Percentiles rank a stretch among this genome's conserved stretches.
phyloP scores from a whole-genome alignment of 1,140 invertebrate genomes.

The Palaemon carinicauda region DNA sequence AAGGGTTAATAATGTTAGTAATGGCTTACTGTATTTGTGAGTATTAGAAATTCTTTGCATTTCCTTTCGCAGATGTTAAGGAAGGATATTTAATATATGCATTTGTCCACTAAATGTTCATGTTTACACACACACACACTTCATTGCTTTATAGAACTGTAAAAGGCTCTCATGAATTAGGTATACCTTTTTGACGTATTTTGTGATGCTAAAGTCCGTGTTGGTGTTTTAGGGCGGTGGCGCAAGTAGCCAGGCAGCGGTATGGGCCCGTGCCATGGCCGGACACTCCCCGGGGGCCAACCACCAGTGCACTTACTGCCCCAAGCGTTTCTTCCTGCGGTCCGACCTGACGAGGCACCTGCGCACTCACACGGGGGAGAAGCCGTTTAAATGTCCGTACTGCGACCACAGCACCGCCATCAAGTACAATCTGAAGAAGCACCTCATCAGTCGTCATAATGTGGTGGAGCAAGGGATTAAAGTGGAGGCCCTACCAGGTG shows the following conservation, averaged over 20 bases:
- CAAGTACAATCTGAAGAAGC: slow-evolving; percentile 54
- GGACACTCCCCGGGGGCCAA: slow-evolving; percentile 47
- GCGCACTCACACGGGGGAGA: slow-evolving; percentile 48
- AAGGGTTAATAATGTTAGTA: too few species aligned
- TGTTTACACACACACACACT: too few species aligned
- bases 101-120: too few species aligned
- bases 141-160: neutral
- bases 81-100: too few species aligned
- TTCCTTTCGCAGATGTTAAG: too few species aligned
- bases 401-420: slow-evolving; percentile 51
- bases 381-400: slow-evolving; percentile 50
- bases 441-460: slow-evolving; percentile 51
- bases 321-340: slow-evolving; percentile 48
- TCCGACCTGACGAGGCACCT: slow-evolving; percentile 47
- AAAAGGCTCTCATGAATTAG: neutral
- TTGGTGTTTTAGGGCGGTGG: slow-evolving; percentile 48
- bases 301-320: slow-evolving; percentile 51
- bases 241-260: slow-evolving; percentile 26
- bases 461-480: slow-evolving; percentile 51
- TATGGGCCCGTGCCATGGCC: slow-evolving; percentile 46
- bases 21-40: too few species aligned
- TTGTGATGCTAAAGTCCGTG: neutral
- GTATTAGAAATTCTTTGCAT: too few species aligned
- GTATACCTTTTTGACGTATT: neutral
- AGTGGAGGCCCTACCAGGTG: slow-evolving; percentile 49